Percentiles rank a stretch among this genome's conserved stretches.
These are phyloP conservation scores for Argyresthia goedartella DNA, from an alignment of 2,888 invertebrate genomes.

Conservation along the genomic window DNA sequence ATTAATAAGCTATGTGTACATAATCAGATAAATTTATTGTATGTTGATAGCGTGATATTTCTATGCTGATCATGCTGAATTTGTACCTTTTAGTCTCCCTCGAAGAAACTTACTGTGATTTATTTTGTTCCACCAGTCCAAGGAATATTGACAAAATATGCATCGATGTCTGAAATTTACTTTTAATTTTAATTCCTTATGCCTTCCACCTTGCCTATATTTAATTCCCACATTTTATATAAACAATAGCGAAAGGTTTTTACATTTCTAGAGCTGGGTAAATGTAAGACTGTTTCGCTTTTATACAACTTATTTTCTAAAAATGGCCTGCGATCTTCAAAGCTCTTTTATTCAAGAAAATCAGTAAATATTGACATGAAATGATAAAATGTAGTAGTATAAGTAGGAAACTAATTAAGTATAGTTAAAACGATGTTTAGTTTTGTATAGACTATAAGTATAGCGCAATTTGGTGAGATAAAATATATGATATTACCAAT, in stretches of 20 bases:
- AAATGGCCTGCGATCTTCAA: not conserved
- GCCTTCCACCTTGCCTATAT: too few species aligned
- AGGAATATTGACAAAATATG: too few species aligned
- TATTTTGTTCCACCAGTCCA: too few species aligned
- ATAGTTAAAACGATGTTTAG: conserved; percentile 50
- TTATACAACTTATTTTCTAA: conserved; percentile 5
- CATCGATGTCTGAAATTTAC: too few species aligned
- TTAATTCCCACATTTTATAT: too few species aligned
- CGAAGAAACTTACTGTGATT: too few species aligned
- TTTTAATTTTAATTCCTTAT: too few species aligned
- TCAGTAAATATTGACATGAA: too few species aligned
- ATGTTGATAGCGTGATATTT: too few species aligned
- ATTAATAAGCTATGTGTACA: conserved; percentile 55
- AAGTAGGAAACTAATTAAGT: conserved; percentile 29
- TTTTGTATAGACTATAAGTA: conserved; percentile 55
- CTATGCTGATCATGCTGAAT: too few species aligned
- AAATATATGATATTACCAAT: conserved; percentile 61
- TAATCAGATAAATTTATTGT: conserved; percentile 38
- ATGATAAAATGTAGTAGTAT: not conserved
- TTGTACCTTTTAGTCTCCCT: too few species aligned
- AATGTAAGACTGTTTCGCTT: conserved; percentile 55
- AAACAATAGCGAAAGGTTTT: conserved; percentile 37
- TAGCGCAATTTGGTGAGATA: conserved; percentile 59
- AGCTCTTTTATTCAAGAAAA: too few species aligned
- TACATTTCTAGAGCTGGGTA: conserved; percentile 65